Percentiles rank a stretch among this genome's conserved stretches.
These are phyloP conservation scores for Dasysyrphus tricinctus DNA, from an alignment of 2,888 invertebrate genomes.

Conservation along the genomic window DNA sequence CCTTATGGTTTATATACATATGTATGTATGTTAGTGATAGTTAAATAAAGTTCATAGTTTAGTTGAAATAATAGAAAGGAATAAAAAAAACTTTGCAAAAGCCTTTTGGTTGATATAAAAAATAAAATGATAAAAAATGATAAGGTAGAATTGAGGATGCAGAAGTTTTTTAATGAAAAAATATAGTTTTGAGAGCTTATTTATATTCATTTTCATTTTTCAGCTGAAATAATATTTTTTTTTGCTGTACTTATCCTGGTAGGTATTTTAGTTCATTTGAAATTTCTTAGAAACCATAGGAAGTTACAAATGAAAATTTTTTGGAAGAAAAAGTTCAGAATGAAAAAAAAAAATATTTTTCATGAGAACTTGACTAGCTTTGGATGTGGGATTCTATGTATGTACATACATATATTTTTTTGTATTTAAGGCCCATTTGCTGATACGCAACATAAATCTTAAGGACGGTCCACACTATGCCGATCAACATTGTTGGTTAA, in stretches of 20 bases:
- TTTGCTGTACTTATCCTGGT: too few relatives aligned
- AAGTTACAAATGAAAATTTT: neutral
- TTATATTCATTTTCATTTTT: neutral
- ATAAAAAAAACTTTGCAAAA: neutral
- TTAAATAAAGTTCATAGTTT: neutral
- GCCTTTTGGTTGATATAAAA: neutral
- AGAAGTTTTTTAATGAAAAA: conserved; percentile 22
- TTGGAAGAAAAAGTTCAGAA: neutral
- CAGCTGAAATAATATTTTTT: neutral
- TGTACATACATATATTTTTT: too few relatives aligned
- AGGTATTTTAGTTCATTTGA: too few relatives aligned
- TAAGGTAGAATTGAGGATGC: neutral
- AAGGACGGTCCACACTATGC: too few relatives aligned
- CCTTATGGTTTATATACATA: neutral
- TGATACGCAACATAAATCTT: too few relatives aligned
- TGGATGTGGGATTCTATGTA: too few relatives aligned
- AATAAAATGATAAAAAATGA: neutral
- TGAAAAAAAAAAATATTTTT: neutral
- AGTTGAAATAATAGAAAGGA: neutral
- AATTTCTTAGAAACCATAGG: neutral
- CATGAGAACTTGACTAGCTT: too few relatives aligned
- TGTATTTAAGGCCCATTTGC: too few relatives aligned
- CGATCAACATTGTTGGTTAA: too few relatives aligned
- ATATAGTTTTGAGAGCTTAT: conserved; percentile 4
- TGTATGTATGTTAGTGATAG: neutral